Conservation (phyloP, 2,113 vertebrate species). For the Panurus biarmicus region DNA sequence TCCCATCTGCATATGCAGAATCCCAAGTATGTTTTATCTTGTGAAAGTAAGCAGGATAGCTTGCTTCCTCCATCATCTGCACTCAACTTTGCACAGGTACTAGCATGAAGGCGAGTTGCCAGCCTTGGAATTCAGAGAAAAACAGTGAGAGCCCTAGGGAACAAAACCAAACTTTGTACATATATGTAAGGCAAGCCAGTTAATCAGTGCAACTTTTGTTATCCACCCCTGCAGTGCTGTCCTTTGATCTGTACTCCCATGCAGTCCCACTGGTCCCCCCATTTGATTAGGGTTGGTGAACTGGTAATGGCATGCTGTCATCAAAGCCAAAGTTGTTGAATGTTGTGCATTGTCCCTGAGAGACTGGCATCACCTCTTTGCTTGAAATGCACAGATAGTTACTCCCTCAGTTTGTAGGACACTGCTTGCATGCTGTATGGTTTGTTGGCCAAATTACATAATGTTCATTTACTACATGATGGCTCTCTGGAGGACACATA, state of each 20-base stretch:
- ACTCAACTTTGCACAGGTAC: not conserved
- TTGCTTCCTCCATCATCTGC: not conserved
- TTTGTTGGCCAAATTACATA: not conserved
- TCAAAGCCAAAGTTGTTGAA: not conserved
- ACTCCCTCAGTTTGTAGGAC: not conserved
- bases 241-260: not conserved
- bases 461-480: not conserved
- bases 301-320: not conserved
- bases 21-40: not conserved
- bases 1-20: accelerated
- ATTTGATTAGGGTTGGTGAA: accelerated
- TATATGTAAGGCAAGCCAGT: not conserved
- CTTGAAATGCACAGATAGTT: not conserved
- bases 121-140: not conserved
- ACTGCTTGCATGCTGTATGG: not conserved
- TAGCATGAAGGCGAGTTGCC: not conserved
- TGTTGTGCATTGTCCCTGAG: not conserved
- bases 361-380: not conserved
- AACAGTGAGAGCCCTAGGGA: not conserved
- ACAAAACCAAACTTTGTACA: not conserved
- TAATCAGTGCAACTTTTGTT: not conserved
- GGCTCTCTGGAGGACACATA: not conserved
- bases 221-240: not conserved
- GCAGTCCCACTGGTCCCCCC: not conserved
- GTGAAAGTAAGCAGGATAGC: not conserved